Percentiles rank a stretch among this genome's conserved stretches.
Evolutionary conservation across 2,888 invertebrate species (phyloP).

Genomic region (Tetranychus truncatus): DNA sequence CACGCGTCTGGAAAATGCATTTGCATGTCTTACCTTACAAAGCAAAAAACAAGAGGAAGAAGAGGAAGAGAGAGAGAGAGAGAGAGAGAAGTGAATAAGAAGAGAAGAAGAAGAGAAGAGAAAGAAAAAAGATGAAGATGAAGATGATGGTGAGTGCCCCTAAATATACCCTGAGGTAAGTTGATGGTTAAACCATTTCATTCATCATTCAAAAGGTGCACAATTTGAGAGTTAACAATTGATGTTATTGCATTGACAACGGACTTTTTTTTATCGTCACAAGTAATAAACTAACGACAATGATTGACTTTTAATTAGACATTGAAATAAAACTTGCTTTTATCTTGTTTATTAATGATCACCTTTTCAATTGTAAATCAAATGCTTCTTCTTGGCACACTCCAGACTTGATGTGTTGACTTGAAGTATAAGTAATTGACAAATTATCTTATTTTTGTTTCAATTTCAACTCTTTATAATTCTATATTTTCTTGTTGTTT

Average conservation of each 20-base stretch:
- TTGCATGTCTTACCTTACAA: neutral
- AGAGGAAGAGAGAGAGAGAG: neutral
- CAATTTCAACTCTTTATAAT: neutral
- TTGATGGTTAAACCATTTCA: constrained; percentile 10
- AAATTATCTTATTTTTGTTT: too few relatives aligned
- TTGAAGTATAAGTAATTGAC: too few relatives aligned
- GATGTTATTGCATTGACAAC: neutral
- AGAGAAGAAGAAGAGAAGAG: neutral
- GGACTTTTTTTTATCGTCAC: neutral
- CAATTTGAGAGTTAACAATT: neutral
- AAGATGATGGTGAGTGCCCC: neutral
- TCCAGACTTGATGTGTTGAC: too few relatives aligned
- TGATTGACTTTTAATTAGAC: too few relatives aligned
- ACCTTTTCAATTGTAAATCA: too few relatives aligned
- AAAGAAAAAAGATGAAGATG: neutral
- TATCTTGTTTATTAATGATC: too few relatives aligned
- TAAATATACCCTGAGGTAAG: neutral
- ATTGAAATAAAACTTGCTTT: too few relatives aligned
- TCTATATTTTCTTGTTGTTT: neutral
- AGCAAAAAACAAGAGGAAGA: neutral
- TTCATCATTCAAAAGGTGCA: constrained; percentile 3
- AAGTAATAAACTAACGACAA: too few relatives aligned
- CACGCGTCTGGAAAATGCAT: neutral
- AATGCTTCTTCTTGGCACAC: too few relatives aligned
- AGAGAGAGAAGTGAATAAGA: too few relatives aligned